phyloP scores from a whole-genome alignment of 2,797 vertebrate genomes.

The Atherinosoma microstoma region DNA sequence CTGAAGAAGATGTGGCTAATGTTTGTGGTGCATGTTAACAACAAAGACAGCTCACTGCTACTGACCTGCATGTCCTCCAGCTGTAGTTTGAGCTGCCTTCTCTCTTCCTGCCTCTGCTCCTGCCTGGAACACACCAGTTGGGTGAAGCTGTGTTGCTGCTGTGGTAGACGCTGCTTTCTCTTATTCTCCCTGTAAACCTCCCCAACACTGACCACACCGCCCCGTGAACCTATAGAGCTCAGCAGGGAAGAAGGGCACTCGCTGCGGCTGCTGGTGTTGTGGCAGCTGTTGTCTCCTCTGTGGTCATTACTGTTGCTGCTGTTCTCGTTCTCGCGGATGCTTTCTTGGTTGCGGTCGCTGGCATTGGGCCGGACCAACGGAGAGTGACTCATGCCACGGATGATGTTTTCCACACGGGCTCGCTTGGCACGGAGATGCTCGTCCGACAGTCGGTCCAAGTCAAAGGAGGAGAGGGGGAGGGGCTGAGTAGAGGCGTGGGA shows the following conservation, averaged over 20 bases:
- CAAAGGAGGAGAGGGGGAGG: constrained; percentile 87
- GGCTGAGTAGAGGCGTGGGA: constrained; percentile 81
- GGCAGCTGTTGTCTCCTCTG: constrained; percentile 50
- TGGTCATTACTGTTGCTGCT: constrained; percentile 48
- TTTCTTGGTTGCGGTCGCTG: constrained; percentile 86
- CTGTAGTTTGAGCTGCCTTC: constrained; percentile 97
- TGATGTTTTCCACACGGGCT: constrained; percentile 98
- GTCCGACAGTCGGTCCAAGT: constrained; percentile 95
- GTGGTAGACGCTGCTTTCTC: constrained; percentile 97
- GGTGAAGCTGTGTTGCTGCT: constrained; percentile 98
- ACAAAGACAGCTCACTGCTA: neutral
- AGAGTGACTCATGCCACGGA: constrained; percentile 99
- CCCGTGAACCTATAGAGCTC: constrained; percentile 72
- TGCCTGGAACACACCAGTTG: constrained; percentile 96
- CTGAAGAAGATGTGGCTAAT: neutral
- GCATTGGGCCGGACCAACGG: constrained; percentile 80
- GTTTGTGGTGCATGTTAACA: neutral
- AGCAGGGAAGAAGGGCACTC: constrained; percentile 67
- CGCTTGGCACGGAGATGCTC: constrained; percentile 98
- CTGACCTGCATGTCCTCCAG: constrained; percentile 97
- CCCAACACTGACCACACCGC: constrained; percentile 76
- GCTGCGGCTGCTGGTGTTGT: constrained; percentile 36
- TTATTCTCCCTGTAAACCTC: constrained; percentile 97
- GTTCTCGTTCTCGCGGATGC: constrained; percentile 49
- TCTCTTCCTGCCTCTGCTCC: constrained; percentile 96